Evolutionary conservation across 2,888 invertebrate genomes (phyloP), one percentile per base, ranked within the genome.

Genomic region (Panopea generosa): DNA sequence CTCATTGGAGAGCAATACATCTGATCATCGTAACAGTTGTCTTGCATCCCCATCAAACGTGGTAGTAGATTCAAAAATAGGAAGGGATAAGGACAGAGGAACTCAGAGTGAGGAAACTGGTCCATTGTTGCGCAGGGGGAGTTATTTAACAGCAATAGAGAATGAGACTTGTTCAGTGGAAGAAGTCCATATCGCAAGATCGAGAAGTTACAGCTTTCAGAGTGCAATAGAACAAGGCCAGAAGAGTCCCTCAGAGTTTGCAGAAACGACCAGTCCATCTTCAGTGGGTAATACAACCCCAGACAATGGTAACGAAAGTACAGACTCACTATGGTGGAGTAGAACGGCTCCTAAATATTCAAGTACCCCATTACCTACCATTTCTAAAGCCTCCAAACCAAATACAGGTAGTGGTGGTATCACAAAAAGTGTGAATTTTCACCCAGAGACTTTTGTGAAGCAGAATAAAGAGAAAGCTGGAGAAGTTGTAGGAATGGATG

Each of bases 211-310:
- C 22, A 86, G 86, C 68, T 86, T 85, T 53, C 81, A 84, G 53
- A 78, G 84, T 26, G 89, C 88, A 3, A 84, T 89, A 60, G 87
- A 88, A 57, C 75, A 82, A 45, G 84, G 86, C 2, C 83, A 82
- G 22, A 40, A 40, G 16, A 40, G 40, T 16, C 9, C 7, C 7
- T 11, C 7, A 11, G 40, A 40, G 40, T n/a, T n/a, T n/a, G n/a
- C n/a, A n/a, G n/a, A n/a, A n/a, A n/a, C n/a, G n/a, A n/a, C n/a
- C n/a, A n/a, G n/a, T n/a, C n/a, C n/a, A n/a, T n/a, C n/a, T n/a
- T n/a, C n/a, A n/a, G n/a, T n/a, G n/a, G 33, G 50, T 29, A 65
- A 72, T 22, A 67, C 53, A 2, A 72, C 79, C 18, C 68, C 75
- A 33, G 79, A 71, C 50, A 65, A 65, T 66, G n/a, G n/a, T n/a